These are phyloP conservation scores for Eupristina koningsbergeri DNA, from an alignment of 1,140 invertebrate genomes.

Conservation along the genomic window DNA sequence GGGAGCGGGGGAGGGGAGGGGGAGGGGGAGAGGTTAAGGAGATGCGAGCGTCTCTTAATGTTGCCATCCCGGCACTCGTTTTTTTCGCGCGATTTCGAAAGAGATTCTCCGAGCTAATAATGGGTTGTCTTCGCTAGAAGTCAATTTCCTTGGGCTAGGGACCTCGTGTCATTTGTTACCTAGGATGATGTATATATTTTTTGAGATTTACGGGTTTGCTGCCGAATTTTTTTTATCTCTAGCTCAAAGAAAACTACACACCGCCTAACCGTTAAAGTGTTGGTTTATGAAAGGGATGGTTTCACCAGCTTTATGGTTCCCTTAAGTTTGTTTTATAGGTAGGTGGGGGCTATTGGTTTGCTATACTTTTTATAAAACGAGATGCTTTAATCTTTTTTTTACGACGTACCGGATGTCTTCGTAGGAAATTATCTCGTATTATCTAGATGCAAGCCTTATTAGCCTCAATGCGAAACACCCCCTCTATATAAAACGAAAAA, in stretches of 20 bases:
- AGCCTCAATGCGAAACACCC: not conserved
- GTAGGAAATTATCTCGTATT: slow-evolving; percentile 12
- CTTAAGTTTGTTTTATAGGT: slow-evolving; percentile 34
- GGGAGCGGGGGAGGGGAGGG: not conserved
- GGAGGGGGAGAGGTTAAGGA: not conserved
- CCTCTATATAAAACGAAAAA: too few species aligned
- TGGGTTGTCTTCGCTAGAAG: slow-evolving; percentile 1
- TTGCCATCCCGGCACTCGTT: not conserved
- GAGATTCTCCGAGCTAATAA: not conserved
- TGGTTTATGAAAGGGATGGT: slow-evolving; percentile 26
- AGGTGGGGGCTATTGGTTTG: slow-evolving; percentile 46
- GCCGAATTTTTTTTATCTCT: slow-evolving; percentile 4
- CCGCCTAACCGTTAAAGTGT: slow-evolving; percentile 25
- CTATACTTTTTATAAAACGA: slow-evolving; percentile 47
- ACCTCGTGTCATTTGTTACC: slow-evolving; percentile 29
- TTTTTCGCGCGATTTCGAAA: not conserved
- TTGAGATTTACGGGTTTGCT: slow-evolving; percentile 40
- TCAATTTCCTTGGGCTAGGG: not conserved
- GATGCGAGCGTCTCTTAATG: not conserved
- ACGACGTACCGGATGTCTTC: slow-evolving; percentile 15
- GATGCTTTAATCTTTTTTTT: slow-evolving; percentile 54
- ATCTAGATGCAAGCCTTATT: not conserved
- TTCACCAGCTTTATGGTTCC: slow-evolving; percentile 9
- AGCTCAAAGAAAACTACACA: slow-evolving; percentile 7
- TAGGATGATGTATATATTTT: slow-evolving; percentile 41